These are phyloP conservation scores for Oxycera nigricornis DNA, from an alignment of 2,888 invertebrate genomes.

Conservation along the genomic window DNA sequence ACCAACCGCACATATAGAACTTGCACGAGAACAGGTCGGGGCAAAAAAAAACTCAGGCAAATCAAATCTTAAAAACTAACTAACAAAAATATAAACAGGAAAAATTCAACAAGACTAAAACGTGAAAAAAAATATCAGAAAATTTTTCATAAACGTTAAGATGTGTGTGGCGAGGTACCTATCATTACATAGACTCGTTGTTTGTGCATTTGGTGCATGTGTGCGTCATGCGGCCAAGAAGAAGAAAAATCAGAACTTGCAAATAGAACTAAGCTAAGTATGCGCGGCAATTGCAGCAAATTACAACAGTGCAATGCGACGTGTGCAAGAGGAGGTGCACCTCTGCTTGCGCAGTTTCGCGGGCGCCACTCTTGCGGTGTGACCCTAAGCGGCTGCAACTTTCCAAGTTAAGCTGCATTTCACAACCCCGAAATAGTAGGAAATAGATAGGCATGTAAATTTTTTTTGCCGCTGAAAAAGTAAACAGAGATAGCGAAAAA, in stretches of 20 bases:
- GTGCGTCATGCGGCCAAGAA: background rate
- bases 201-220: background rate
- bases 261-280: constrained; percentile 28
- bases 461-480: background rate
- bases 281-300: constrained; percentile 28
- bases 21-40: constrained; percentile 12
- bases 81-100: constrained; percentile 16
- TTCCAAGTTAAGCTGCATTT: background rate
- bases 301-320: constrained; percentile 15
- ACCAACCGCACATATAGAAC: constrained; percentile 6
- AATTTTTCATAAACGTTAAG: constrained; percentile 17
- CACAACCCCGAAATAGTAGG: constrained; percentile 10
- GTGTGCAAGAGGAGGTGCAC: background rate
- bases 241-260: constrained; percentile 25
- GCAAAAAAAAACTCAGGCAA: constrained; percentile 16
- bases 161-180: background rate
- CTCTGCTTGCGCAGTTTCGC: background rate
- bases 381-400: background rate
- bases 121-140: constrained; percentile 19
- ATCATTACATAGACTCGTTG: background rate
- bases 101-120: constrained; percentile 8
- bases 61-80: constrained; percentile 16
- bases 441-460: background rate
- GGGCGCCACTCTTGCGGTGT: background rate
- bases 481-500: constrained; percentile 2